Evolutionary conservation across 2,888 invertebrate species (phyloP).

Genomic region (Lordiphosa fenestrarum): DNA sequence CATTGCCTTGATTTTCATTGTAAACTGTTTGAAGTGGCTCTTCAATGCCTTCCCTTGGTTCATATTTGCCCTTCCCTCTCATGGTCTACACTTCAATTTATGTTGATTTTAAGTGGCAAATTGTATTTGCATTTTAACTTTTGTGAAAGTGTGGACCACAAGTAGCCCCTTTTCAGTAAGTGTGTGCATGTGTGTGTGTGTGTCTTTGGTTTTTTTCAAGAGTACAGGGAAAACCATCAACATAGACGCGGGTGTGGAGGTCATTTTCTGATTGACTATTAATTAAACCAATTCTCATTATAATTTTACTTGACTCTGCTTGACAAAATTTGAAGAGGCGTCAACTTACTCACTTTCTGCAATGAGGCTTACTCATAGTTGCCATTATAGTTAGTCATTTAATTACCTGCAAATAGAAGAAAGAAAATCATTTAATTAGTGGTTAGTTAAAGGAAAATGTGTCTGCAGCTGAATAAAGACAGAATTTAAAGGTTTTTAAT

Average conservation of each 20-base stretch:
- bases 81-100: conserved; percentile 46
- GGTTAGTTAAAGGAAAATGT: conserved; percentile 1
- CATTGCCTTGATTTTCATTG: conserved; percentile 40
- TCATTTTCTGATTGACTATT: conserved; percentile 30
- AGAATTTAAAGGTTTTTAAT: too few species aligned
- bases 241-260: conserved; percentile 5
- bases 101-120: conserved; percentile 72
- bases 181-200: background rate
- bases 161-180: conserved; percentile 45
- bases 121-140: conserved; percentile 69
- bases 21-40: conserved; percentile 58
- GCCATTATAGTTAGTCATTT: background rate
- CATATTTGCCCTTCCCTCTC: background rate
- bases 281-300: conserved; percentile 24
- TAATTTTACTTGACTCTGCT: background rate
- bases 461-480: too few species aligned
- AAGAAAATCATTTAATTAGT: conserved; percentile 1
- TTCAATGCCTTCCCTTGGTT: conserved; percentile 30
- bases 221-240: background rate
- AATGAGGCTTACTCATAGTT: conserved; percentile 1
- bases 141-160: conserved; percentile 55
- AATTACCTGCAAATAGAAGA: conserved; percentile 54
- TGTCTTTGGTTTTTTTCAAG: background rate
- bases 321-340: conserved; percentile 1
- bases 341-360: background rate